Evolutionary conservation across 2,113 vertebrate species (phyloP).

Genomic region (Antechinus flavipes): DNA sequence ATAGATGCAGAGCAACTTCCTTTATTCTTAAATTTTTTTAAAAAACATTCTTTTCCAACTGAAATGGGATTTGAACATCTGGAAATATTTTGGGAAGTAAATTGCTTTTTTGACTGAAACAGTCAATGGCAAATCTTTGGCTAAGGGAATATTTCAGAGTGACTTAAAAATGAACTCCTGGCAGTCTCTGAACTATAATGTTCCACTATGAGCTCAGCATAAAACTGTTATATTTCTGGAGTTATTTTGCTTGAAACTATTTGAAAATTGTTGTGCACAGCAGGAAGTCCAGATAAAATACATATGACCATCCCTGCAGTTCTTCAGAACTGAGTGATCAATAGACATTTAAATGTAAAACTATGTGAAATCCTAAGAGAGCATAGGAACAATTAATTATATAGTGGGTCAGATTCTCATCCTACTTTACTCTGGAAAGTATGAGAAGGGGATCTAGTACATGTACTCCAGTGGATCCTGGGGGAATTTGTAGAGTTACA

Average conservation of each 20-base stretch:
- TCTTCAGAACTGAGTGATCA: constrained; percentile 5
- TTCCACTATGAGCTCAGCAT: constrained; percentile 54
- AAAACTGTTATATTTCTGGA: constrained; percentile 40
- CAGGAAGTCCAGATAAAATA: constrained; percentile 57
- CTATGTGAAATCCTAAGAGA: background rate
- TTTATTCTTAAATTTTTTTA: background rate
- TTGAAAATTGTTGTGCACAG: constrained; percentile 18
- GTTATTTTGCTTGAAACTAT: constrained; percentile 24
- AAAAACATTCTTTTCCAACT: constrained; percentile 38
- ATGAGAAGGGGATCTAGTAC: background rate
- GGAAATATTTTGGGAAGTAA: constrained; percentile 65
- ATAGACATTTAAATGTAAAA: background rate
- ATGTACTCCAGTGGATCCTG: background rate
- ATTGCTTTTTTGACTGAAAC: constrained; percentile 46
- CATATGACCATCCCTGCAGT: background rate
- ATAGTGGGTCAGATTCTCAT: background rate
- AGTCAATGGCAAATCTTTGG: constrained; percentile 60
- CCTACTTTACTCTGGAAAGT: constrained; percentile 12
- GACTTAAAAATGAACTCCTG: constrained; percentile 58
- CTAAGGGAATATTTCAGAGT: constrained; percentile 35
- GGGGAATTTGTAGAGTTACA: background rate
- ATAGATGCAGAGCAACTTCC: background rate
- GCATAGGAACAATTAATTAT: constrained; percentile 33
- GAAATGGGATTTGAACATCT: constrained; percentile 65
- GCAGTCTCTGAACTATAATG: constrained; percentile 27